Conservation (phyloP, 2,888 invertebrate genomes). For the Onchidella celtica region DNA sequence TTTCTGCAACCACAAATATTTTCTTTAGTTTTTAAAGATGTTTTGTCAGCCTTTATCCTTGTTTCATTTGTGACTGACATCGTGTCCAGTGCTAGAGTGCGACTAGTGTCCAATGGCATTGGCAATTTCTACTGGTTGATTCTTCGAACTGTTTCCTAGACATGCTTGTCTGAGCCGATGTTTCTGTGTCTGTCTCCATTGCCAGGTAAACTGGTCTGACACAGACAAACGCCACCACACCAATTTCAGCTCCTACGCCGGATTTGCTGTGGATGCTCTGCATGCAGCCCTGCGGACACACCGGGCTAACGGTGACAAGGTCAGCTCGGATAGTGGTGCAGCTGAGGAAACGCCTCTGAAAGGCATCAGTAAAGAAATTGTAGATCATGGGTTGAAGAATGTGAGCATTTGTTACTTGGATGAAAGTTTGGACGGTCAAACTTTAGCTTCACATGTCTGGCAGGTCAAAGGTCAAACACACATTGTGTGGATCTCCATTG, state of each 20-base stretch:
- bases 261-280: constrained; percentile 62
- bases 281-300: constrained; percentile 52
- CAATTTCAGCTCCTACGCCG: constrained; percentile 65
- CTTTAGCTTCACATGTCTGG: constrained; percentile 66
- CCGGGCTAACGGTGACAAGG: not conserved
- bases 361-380: constrained; percentile 54
- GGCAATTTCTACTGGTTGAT: too few relatives aligned
- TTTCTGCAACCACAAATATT: too few relatives aligned
- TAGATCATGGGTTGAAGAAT: constrained; percentile 60
- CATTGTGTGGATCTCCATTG: constrained; percentile 48
- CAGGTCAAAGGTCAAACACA: constrained; percentile 34
- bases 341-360: not conserved
- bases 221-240: constrained; percentile 66
- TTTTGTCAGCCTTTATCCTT: too few relatives aligned
- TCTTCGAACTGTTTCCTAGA: too few relatives aligned
- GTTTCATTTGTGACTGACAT: too few relatives aligned
- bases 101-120: too few relatives aligned
- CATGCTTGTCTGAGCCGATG: too few relatives aligned
- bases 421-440: constrained; percentile 71
- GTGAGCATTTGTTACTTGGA: constrained; percentile 67
- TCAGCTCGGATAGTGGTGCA: not conserved
- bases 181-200: not conserved
- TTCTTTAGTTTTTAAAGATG: too few relatives aligned
- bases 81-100: too few relatives aligned
- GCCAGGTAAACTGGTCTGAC: constrained; percentile 62